Evolutionary conservation across 2,113 vertebrate genomes (phyloP).

Genomic region (Passer montanus): DNA sequence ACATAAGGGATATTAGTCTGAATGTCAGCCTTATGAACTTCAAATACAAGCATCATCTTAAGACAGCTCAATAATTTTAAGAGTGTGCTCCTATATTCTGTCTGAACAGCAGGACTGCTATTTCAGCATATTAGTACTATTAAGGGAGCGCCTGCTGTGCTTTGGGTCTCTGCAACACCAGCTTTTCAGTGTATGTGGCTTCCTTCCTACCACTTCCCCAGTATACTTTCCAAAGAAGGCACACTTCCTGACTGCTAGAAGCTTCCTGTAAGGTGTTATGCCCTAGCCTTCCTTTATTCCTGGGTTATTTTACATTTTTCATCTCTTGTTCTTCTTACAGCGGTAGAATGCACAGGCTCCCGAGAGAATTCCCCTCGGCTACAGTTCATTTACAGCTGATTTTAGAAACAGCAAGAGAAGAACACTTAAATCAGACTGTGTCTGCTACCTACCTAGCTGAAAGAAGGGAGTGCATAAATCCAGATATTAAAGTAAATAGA

Average conservation of each 20-base stretch:
- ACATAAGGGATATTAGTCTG: background rate
- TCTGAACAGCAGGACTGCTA: background rate
- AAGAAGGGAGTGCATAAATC: slow-evolving; percentile 12
- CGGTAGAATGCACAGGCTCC: background rate
- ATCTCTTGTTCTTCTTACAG: background rate
- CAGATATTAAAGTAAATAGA: slow-evolving; percentile 20
- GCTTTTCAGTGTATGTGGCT: background rate
- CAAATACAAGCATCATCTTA: background rate
- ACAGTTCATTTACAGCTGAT: slow-evolving; percentile 32
- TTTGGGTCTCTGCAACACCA: background rate
- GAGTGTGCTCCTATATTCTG: background rate
- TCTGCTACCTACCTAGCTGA: background rate
- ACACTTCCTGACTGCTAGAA: background rate
- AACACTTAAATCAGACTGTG: background rate
- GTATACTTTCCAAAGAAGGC: background rate
- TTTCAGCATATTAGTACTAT: background rate
- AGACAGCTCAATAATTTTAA: background rate
- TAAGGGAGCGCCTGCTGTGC: background rate
- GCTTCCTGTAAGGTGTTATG: background rate
- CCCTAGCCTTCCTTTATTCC: background rate
- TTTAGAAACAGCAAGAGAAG: background rate
- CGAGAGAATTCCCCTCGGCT: background rate
- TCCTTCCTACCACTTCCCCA: background rate
- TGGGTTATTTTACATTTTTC: background rate
- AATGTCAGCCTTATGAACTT: background rate